phyloP scores from a whole-genome alignment of 2,113 vertebrate species.

The Chlorodrepanis virens region DNA sequence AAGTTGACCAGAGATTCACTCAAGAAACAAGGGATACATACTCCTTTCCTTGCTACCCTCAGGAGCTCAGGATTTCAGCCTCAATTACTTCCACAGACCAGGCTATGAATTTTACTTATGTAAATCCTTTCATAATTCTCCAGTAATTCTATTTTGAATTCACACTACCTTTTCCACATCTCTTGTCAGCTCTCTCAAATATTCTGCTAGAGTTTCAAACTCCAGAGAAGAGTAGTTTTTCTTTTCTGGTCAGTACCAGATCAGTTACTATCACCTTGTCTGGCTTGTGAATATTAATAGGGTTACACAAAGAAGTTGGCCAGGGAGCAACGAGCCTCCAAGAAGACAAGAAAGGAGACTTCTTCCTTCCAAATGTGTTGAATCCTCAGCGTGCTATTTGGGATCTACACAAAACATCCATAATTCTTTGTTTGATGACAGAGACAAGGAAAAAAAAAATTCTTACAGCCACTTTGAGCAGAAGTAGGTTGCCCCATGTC shows the following conservation, averaged over 20 bases:
- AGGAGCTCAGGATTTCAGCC: conserved; percentile 20
- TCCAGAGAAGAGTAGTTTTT: not conserved
- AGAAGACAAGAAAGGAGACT: not conserved
- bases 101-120: conserved; percentile 13
- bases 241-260: not conserved
- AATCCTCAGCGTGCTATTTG: not conserved
- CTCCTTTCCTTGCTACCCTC: not conserved
- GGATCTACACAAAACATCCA: not conserved
- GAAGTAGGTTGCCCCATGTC: not conserved
- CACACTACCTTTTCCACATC: not conserved
- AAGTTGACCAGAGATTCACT: not conserved
- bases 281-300: not conserved
- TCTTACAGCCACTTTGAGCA: not conserved
- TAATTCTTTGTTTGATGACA: not conserved
- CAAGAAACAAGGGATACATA: conserved; percentile 21
- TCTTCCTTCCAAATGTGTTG: not conserved
- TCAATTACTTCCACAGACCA: conserved; percentile 9
- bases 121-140: conserved; percentile 17
- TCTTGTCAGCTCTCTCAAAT: not conserved
- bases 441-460: not conserved
- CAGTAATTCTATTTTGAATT: conserved; percentile 22
- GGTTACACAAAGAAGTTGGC: not conserved
- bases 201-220: not conserved
- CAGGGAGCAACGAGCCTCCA: not conserved
- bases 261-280: not conserved